Evolutionary conservation across 2,797 vertebrate species (phyloP).

Genomic region (Rousettus madagascariensis): DNA sequence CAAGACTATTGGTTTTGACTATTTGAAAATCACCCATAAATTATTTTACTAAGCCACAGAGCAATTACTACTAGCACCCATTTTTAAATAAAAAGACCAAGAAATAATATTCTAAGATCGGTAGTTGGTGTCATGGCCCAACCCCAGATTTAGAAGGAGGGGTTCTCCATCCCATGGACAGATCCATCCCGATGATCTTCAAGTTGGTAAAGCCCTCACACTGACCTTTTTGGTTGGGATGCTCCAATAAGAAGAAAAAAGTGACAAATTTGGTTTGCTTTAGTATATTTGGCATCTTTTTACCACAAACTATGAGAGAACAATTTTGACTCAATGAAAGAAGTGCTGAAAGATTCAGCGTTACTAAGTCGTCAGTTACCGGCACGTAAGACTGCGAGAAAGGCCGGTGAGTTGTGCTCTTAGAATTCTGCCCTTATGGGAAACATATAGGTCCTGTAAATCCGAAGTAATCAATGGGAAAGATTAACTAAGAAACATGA

Average conservation of each 20-base stretch:
- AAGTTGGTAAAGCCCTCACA: neutral
- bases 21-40: neutral
- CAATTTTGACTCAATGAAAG: neutral
- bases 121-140: neutral
- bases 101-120: constrained; percentile 5
- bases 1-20: constrained; percentile 5
- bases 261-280: neutral
- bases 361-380: neutral
- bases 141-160: neutral
- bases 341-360: neutral
- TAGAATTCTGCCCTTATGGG: neutral
- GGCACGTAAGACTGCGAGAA: neutral
- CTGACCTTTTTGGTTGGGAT: neutral
- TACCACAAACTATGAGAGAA: neutral
- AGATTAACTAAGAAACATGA: neutral
- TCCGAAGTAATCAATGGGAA: neutral
- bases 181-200: neutral
- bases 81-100: constrained; percentile 40
- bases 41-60: neutral
- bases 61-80: constrained; percentile 52
- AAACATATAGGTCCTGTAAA: neutral
- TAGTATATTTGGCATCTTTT: neutral
- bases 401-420: neutral
- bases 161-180: neutral
- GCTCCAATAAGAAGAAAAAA: neutral